Evolutionary conservation across 2,113 vertebrate species (phyloP).

Genomic region (Excalfactoria chinensis): DNA sequence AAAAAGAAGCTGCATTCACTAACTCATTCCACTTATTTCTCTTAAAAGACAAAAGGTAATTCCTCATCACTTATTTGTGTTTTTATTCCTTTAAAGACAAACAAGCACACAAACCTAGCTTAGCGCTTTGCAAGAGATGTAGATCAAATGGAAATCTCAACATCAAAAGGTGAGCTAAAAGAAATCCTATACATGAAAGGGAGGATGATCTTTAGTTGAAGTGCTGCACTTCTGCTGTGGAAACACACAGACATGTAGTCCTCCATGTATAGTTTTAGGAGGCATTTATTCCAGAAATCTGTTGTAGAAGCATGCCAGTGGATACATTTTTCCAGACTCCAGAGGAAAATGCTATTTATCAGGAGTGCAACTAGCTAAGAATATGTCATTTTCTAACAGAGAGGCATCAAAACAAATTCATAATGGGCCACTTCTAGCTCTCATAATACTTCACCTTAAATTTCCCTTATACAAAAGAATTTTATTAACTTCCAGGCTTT

Average conservation of each 20-base stretch:
- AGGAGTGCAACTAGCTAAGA: neutral
- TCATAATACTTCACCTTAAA: neutral
- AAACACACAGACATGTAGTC: constrained; percentile 1
- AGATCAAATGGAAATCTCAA: neutral
- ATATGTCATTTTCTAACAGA: neutral
- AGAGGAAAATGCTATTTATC: neutral
- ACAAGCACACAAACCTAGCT: neutral
- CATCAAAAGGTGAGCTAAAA: neutral
- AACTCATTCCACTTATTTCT: constrained; percentile 41
- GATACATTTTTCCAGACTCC: neutral
- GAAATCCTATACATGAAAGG: neutral
- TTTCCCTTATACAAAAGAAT: neutral
- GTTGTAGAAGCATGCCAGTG: neutral
- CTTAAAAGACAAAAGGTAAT: constrained; percentile 52
- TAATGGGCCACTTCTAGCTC: neutral
- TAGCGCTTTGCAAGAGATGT: neutral
- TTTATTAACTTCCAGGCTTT: neutral
- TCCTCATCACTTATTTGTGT: constrained; percentile 55
- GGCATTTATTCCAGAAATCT: constrained; percentile 22
- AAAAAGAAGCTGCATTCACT: constrained; percentile 61
- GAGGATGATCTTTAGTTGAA: neutral
- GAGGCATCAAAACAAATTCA: neutral
- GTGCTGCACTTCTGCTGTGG: neutral
- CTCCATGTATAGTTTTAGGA: neutral
- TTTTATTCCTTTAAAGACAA: neutral